Base-by-base conservation (phyloP, 1,140 invertebrate genomes). In the Heliconius hermathena region DNA sequence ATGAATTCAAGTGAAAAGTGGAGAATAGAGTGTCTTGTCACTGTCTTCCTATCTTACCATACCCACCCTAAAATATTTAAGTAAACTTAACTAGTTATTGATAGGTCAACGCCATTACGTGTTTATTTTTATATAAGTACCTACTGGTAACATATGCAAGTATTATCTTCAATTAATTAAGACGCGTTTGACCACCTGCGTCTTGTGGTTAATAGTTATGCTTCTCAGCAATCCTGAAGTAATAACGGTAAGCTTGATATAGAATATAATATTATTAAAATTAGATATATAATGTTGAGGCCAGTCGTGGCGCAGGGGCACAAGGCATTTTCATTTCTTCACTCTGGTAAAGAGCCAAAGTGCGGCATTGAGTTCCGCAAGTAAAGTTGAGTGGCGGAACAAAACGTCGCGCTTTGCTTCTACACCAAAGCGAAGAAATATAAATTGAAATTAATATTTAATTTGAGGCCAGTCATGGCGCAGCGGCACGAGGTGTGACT, bases 111-210 rank as follows among this genome's bases (percentile, higher is more conserved):
- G 41, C 11, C 16, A 46, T 13, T 46, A 13, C 11, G 3, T 46
- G 11, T 46, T 46, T 46, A 46, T 46, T 13, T 46, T 46, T 2
- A 16, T 46, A 46, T 46, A 16, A 3, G 13, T 46, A 46, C 0
- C 1, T 46, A 57, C n/a, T 9, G 26, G 22, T 29, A 66, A 13
- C 41, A 46, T 29, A 66, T 16, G 22, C 26, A 66, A 22, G 60
- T 66, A 66, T 66, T 66, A 66, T 66, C 22, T 66, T 29, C 11
- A 66, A 66, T 66, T 66, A 66, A 26, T 66, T 29, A 66, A 3
- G 8, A 1, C 9, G 26, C 60, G 60, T 66, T 66, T 16, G 60
- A 66, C 60, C 60, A 66, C 60, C 60, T 66, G 60, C 22, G 60
- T 16, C 60, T 66, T 26, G 60, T 11, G 60, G 60, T 66, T 66